Evolutionary conservation across 2,797 vertebrate genomes (phyloP), one percentile per base, ranked within the genome.

Genomic region (Paratrypauchen microcephalus): DNA sequence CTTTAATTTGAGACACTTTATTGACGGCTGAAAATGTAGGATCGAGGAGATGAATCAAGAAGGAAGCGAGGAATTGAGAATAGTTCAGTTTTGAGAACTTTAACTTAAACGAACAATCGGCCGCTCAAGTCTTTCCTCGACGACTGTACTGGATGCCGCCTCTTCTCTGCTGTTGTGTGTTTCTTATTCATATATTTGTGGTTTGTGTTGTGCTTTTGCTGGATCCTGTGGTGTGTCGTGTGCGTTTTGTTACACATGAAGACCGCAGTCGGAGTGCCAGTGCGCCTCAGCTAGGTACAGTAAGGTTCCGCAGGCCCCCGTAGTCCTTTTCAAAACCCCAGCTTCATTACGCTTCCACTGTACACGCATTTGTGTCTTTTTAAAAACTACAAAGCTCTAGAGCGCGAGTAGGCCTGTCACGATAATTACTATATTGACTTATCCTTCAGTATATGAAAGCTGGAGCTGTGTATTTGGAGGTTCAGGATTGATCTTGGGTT

Each of bases 251-350:
- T 89, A 94, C 92, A 81, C 92, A 92, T 93, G 96, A 97, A 98
- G 96, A 97, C 89, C 95, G 96, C 95, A 94, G 92, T 90, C 94
- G 95, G 93, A 97, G 96, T 95, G 97, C 95, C 47, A 97, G 97
- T 86, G 97, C 95, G 71, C 96, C 96, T 79, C 93, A 95, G 78
- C 91, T 98, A 97, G 96, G 96, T 98, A 97, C 86, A 87, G 96
- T 96, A 96, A 91, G 94, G 82, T 70, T 7, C 24, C 69, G 66
- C 63, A 83, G 82, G 83, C 83, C 78, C 68, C 72, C 64, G 87
- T 73, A 80, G 88, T 84, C 84, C 78, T 84, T 73, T 69, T 73
- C 78, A 77, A 76, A 21, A 55, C 21, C 16, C 64, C 64, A 70
- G 63, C 50, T 52, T 52, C 48, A 9, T 32, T 72, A 84, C 70